Percentiles rank a stretch among this genome's conserved stretches.
Evolutionary conservation across 1,140 invertebrate species (phyloP).

Genomic region (Melipona quadrifasciata): DNA sequence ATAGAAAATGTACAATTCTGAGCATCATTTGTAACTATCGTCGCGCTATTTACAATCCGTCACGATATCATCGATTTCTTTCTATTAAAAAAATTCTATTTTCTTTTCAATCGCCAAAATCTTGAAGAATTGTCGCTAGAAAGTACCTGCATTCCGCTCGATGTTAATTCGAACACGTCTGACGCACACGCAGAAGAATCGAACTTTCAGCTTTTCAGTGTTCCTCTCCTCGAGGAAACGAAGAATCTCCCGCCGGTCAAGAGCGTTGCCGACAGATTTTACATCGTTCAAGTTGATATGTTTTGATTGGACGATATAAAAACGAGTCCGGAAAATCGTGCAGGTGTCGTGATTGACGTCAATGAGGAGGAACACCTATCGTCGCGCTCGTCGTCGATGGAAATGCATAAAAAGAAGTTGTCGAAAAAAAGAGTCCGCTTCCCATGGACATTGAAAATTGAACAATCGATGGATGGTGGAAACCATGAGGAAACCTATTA

Average conservation of each 20-base stretch:
- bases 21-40: too few relatives aligned
- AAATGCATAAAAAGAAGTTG: constrained; percentile 26
- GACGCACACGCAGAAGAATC: background rate
- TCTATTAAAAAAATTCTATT: too few relatives aligned
- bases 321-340: background rate
- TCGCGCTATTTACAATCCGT: too few relatives aligned
- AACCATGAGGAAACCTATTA: constrained; percentile 24
- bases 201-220: background rate
- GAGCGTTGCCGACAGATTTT: background rate
- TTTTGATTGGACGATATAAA: constrained; percentile 33
- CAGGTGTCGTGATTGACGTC: constrained; percentile 32
- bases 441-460: constrained; percentile 24
- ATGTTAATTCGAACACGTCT: background rate
- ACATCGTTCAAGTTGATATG: constrained; percentile 6
- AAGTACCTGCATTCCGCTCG: too few relatives aligned
- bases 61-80: too few relatives aligned
- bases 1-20: too few relatives aligned
- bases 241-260: background rate
- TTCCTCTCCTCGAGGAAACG: background rate
- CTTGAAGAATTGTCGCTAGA: too few relatives aligned
- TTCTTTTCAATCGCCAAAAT: too few relatives aligned
- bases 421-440: background rate
- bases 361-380: background rate
- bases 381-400: background rate
- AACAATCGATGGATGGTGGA: constrained; percentile 13